A percentile compares a stretch with the other conserved stretches of the same genome.
phyloP scores from a whole-genome alignment of 2,888 invertebrate genomes.

The Ischnura elegans region DNA sequence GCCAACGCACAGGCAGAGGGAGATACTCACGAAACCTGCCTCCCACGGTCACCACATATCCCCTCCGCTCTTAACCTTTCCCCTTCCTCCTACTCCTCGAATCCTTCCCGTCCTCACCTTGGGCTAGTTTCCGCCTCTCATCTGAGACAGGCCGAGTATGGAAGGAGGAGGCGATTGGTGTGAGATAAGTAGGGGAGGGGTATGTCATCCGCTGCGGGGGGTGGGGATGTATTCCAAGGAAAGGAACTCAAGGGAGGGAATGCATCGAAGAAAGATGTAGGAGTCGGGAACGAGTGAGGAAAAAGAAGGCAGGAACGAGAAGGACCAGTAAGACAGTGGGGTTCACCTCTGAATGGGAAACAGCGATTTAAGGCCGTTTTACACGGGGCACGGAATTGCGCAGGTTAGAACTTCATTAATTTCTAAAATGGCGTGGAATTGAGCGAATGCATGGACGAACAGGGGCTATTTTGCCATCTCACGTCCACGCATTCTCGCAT shows the following conservation, averaged over 20 bases:
- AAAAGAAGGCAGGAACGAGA: too few relatives aligned
- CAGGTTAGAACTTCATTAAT: too few relatives aligned
- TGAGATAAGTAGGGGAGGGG: constrained; percentile 35
- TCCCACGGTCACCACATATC: neutral
- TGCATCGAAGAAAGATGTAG: neutral
- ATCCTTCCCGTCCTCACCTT: constrained; percentile 37
- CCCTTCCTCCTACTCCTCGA: neutral
- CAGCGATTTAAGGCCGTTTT: too few relatives aligned
- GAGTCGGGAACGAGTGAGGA: too few relatives aligned
- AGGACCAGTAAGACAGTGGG: too few relatives aligned
- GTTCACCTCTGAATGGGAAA: too few relatives aligned
- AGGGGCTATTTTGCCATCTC: too few relatives aligned
- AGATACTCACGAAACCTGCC: neutral
- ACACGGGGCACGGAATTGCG: too few relatives aligned
- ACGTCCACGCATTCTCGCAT: too few relatives aligned
- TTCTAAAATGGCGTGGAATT: too few relatives aligned
- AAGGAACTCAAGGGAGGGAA: neutral
- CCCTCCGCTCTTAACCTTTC: constrained; percentile 25
- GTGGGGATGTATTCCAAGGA: neutral
- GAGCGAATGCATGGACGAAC: too few relatives aligned
- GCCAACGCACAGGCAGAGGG: neutral
- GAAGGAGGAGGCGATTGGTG: neutral
- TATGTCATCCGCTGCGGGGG: neutral
- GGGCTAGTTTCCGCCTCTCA: constrained; percentile 57
- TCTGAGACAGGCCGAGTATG: constrained; percentile 41